Conservation (phyloP, 2,888 invertebrate species). For the Eremobia ochroleuca region DNA sequence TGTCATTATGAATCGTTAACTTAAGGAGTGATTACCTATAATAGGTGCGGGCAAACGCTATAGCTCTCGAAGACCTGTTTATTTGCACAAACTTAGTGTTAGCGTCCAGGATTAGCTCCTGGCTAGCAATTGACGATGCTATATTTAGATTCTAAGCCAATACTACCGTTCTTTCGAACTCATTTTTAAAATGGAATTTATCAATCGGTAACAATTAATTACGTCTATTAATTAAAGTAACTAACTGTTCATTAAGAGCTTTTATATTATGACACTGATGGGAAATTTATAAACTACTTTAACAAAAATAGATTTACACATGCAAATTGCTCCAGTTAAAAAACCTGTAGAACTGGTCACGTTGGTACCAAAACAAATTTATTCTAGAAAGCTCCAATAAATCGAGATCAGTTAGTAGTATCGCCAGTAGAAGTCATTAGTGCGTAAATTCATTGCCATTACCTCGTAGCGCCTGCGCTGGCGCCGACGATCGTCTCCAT, state of each 20-base stretch:
- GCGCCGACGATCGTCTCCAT: constrained; percentile 61
- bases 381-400: constrained; percentile 59
- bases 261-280: constrained; percentile 6
- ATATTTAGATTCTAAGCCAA: constrained; percentile 62
- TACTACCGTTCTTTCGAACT: constrained; percentile 50
- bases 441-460: constrained; percentile 76
- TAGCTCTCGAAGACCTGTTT: constrained; percentile 58
- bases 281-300: constrained; percentile 32
- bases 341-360: constrained; percentile 34
- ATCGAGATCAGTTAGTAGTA: constrained; percentile 69
- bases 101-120: constrained; percentile 57
- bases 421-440: constrained; percentile 72
- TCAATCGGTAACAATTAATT: constrained; percentile 33
- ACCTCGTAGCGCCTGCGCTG: constrained; percentile 71
- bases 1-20: constrained; percentile 79
- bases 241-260: constrained; percentile 47
- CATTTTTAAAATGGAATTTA: constrained; percentile 30
- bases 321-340: constrained; percentile 49
- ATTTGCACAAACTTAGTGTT: constrained; percentile 63
- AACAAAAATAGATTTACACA: constrained; percentile 16
- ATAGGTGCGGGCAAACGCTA: constrained; percentile 66
- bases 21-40: constrained; percentile 75
- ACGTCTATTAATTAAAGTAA: constrained; percentile 31
- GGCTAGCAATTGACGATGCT: constrained; percentile 55
- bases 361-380: constrained; percentile 35